Evolutionary conservation across 2,888 invertebrate genomes (phyloP).

Genomic region (Litoditis marina): DNA sequence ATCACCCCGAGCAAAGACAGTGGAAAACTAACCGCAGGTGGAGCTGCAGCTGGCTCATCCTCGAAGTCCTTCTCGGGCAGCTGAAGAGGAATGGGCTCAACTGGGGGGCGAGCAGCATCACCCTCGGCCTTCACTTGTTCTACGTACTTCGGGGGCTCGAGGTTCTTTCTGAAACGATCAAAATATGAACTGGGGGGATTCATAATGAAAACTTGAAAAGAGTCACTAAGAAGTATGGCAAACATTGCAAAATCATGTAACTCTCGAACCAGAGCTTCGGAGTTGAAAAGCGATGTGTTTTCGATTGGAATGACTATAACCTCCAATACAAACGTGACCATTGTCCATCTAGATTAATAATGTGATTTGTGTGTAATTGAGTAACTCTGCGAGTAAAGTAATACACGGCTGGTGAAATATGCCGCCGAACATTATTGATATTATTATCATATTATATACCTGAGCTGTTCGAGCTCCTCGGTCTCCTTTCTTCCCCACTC

Average conservation of each 20-base stretch:
- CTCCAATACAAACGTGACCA: no score
- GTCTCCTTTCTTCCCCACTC: slow-evolving; percentile 62
- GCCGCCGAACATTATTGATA: not conserved
- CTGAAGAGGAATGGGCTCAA: slow-evolving; percentile 54
- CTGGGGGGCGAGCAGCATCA: slow-evolving; percentile 56
- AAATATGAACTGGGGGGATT: no score
- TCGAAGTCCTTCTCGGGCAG: slow-evolving; percentile 49
- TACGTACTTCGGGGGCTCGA: slow-evolving; percentile 61
- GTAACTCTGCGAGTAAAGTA: no score
- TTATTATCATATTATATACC: no score
- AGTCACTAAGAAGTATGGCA: no score
- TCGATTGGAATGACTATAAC: no score
- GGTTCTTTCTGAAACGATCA: slow-evolving; percentile 49
- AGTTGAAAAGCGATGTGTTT: not conserved
- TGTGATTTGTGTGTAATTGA: not conserved
- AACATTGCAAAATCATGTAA: no score
- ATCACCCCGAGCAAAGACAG: no score
- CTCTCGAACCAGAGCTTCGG: no score
- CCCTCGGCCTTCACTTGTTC: slow-evolving; percentile 61
- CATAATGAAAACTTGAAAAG: no score
- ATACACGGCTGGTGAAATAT: not conserved
- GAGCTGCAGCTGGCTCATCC: slow-evolving; percentile 13
- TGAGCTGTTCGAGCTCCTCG: slow-evolving; percentile 60
- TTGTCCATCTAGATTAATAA: no score
- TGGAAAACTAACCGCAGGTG: no score